Evolutionary conservation across 2,797 vertebrate species (phyloP).

Genomic region (Eleutherodactylus coqui): DNA sequence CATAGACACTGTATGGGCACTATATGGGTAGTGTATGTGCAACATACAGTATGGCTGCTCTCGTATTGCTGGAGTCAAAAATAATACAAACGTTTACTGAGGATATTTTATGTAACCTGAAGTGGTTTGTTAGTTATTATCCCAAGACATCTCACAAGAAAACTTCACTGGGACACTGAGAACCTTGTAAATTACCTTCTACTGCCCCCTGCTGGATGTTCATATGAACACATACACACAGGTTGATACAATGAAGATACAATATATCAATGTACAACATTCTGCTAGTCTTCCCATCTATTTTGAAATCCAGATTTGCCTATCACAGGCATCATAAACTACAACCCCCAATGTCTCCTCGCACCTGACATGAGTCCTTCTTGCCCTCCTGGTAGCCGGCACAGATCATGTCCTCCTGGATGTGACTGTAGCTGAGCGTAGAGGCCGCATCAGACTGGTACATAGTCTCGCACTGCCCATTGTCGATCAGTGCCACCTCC

Average conservation of each 20-base stretch:
- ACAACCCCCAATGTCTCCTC: neutral
- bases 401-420: slow-evolving; percentile 17
- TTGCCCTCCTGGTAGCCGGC: slow-evolving; percentile 13
- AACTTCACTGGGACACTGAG: too few relatives aligned
- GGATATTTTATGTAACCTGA: too few relatives aligned
- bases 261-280: neutral
- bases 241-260: neutral
- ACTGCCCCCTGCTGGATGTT: neutral
- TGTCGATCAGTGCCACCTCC: slow-evolving; percentile 10
- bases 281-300: neutral
- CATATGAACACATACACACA: neutral
- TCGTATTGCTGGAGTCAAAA: too few relatives aligned
- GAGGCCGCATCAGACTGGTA: neutral
- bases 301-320: too few relatives aligned
- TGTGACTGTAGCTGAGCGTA: neutral
- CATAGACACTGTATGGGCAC: too few relatives aligned
- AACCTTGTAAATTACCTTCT: neutral
- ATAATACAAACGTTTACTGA: too few relatives aligned
- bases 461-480: neutral
- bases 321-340: neutral
- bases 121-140: too few relatives aligned
- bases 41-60: too few relatives aligned
- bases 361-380: slow-evolving; percentile 10
- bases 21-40: too few relatives aligned
- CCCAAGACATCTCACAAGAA: too few relatives aligned